Base-by-base conservation (phyloP, 2,113 vertebrate species). In the Oceanites oceanicus region DNA sequence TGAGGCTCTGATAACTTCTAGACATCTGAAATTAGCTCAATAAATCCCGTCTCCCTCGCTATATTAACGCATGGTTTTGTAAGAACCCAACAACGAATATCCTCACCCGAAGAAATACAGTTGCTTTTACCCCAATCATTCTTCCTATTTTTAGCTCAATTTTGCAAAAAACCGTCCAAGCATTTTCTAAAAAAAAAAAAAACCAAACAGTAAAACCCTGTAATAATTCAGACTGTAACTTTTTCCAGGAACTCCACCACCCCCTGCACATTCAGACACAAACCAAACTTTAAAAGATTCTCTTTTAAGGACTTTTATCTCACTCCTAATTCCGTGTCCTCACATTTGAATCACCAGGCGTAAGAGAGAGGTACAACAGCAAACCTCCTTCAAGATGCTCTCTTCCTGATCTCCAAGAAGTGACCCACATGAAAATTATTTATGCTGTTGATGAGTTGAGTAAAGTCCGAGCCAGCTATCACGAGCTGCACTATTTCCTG, bases 381-480 rank as follows among this genome's bases (percentile, higher is more conserved):
- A 14, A 40, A 13, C 6, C 5, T 52, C 56, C 75, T 58, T 25
- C 21, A 36, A 26, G 67, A n/a, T 22, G 66, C 53, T 56, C 42
- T 34, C 19, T 2, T 34, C 53, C 75, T 7, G 0, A 5, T 11
- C 34, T n/a, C 34, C n/a, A 38, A 40, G 49, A 8, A 4, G 4
- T 4, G 40, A 42, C 11, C 45, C 55, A 16, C 13, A 1, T 11
- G 9, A 30, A 10, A 27, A 20, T 17, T 3, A 32, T 7, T 23
- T 17, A 10, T 14, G 3, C 11, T 5, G 45, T 2, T 6, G 42
- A 18, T 3, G 75, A 58, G 32, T 0, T 0, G n/a, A 8, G 9
- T 8, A 4, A 83, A 88, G 88, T 30, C 67, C 3, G 4, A 53
- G 11, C 27, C 49, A 3, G 15, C 38, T 21, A 9, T n/a, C 56